A percentile compares a stretch with the other conserved stretches of the same genome.
phyloP scores from a whole-genome alignment of 1,140 invertebrate genomes.

The Neodiprion virginianus region DNA sequence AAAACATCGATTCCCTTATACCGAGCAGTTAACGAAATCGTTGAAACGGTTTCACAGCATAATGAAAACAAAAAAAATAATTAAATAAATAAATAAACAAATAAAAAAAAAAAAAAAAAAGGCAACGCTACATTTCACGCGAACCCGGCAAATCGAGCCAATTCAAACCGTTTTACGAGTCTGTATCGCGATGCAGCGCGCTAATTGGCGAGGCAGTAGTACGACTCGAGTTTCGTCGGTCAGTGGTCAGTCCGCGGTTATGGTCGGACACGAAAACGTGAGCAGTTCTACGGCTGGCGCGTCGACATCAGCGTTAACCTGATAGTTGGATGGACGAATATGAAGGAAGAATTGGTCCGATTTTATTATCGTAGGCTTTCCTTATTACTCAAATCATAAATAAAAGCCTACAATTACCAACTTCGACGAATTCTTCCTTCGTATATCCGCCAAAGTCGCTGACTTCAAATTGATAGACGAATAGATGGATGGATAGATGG shows the following conservation, averaged over 20 bases:
- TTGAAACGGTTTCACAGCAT: too few relatives aligned
- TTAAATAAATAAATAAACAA: too few relatives aligned
- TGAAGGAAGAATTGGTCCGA: neutral
- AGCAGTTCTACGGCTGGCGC: neutral
- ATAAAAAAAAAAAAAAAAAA: too few relatives aligned
- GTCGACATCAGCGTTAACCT: neutral
- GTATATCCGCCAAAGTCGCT: too few relatives aligned
- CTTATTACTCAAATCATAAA: neutral
- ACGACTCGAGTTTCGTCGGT: neutral
- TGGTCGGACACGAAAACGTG: neutral
- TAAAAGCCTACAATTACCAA: neutral
- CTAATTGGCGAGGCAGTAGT: neutral
- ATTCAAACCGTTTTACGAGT: too few relatives aligned
- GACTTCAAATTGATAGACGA: neutral
- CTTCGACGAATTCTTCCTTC: too few relatives aligned
- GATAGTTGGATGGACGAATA: neutral
- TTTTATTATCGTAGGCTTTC: too few relatives aligned
- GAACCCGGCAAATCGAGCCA: too few relatives aligned
- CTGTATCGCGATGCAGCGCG: neutral
- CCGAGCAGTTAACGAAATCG: too few relatives aligned
- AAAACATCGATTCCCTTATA: too few relatives aligned
- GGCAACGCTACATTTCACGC: too few relatives aligned
- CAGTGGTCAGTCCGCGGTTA: neutral
- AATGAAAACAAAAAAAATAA: too few relatives aligned
- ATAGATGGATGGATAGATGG: neutral